Base-by-base conservation (phyloP, 2,113 vertebrate genomes). In the Mobula hypostoma region DNA sequence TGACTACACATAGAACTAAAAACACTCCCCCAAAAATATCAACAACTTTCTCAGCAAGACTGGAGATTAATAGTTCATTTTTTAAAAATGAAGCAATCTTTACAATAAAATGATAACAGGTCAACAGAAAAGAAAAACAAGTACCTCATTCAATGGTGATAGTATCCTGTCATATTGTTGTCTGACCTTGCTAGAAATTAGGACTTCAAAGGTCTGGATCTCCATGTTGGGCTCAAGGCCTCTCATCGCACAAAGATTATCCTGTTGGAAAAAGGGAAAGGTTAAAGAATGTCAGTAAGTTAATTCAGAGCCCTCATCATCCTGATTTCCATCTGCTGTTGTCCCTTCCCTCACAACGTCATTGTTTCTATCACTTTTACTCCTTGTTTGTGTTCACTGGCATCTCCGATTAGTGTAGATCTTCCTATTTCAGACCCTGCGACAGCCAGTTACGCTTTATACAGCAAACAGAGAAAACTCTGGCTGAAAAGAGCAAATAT, bases 201-300 rank as follows among this genome's bases (percentile, higher is more conserved):
- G 24, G 29, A 95, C 94, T 56, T 95, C 96, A 36, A 95, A 95
- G 1, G 95, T 96, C 94, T 95, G 95, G 11, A 94, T n/a, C 2
- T 95, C 95, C 7, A 95, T 94, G 70, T 94, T 94, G 5, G 95
- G 94, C 80, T 95, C 95, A 36, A 95, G 77, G 2, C 95, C 95
- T 48, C 95, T 94, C 21, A 95, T 94, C 32, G 95, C 95, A 82
- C 96, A 96, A 92, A 96, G 94, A 21, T 96, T 95, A n/a, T 95
- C 95, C 96, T 96, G 94, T 78, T 70, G 24, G 79, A 15, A 72
- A 74, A 94, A 56, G 27, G 40, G 36, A 87, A 17, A 36, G 17
- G 68, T 24, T 74, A 94, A 19, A 63, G 24, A 94, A 32, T 70
- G 1, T 8, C 3, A 29, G 63, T 12, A 32, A 68, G n/a, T 68